Conservation (phyloP, 2,113 vertebrate species). For the Martes martes region DNA sequence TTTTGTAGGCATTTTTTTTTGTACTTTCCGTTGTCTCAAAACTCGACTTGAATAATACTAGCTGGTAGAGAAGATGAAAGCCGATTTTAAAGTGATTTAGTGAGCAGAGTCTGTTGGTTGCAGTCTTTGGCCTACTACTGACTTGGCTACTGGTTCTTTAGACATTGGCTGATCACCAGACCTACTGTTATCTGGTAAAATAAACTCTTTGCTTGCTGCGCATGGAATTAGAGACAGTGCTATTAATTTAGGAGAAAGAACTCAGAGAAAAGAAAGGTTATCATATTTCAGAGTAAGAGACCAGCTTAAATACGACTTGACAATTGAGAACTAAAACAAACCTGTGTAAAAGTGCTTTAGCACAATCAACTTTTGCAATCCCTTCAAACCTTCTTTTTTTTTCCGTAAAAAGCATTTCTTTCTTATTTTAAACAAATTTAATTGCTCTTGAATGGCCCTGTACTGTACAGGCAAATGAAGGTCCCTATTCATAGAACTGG, state of each 20-base stretch:
- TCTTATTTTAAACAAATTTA: conserved; percentile 73
- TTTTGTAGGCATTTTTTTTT: background rate
- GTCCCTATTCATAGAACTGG: conserved; percentile 71
- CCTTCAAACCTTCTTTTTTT: conserved; percentile 54
- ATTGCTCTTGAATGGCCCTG: conserved; percentile 73
- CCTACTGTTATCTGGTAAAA: conserved; percentile 74
- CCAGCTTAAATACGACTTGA: conserved; percentile 74
- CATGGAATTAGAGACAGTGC: conserved; percentile 75
- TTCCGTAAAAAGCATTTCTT: conserved; percentile 62
- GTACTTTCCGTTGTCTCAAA: background rate
- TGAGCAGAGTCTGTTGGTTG: conserved; percentile 61
- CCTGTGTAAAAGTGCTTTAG: conserved; percentile 69
- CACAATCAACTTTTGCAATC: conserved; percentile 72
- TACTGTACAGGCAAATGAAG: conserved; percentile 68
- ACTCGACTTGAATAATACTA: background rate
- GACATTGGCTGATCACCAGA: conserved; percentile 69
- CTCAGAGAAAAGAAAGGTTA: conserved; percentile 75
- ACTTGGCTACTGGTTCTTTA: conserved; percentile 68
- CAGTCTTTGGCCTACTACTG: conserved; percentile 64
- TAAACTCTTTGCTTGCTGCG: conserved; percentile 72
- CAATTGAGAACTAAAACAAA: conserved; percentile 77
- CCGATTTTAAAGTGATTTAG: conserved; percentile 63
- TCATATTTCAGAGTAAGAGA: conserved; percentile 78
- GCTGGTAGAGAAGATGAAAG: conserved; percentile 33
- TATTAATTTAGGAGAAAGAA: conserved; percentile 78